Percentiles rank a stretch among this genome's conserved stretches.
Evolutionary conservation across 1,140 invertebrate genomes (phyloP).

Genomic region (Muscidifurax raptorellus): DNA sequence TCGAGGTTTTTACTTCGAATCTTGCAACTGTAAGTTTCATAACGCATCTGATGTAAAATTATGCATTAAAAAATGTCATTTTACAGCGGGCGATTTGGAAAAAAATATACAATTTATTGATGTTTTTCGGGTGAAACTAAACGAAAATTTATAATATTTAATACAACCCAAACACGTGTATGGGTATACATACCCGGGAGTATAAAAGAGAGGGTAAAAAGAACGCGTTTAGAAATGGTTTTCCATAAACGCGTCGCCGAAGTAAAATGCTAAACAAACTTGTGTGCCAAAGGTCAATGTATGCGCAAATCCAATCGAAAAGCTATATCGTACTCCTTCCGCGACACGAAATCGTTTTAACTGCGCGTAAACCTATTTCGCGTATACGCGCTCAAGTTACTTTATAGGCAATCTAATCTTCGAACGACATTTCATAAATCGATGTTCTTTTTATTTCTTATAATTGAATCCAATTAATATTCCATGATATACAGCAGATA

Average conservation of each 20-base stretch:
- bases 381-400: constrained; percentile 13
- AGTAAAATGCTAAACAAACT: constrained; percentile 34
- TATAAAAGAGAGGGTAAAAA: background rate
- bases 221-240: constrained; percentile 13
- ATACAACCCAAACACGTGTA: too few relatives aligned
- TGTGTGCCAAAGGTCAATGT: constrained; percentile 44
- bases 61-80: background rate
- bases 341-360: constrained; percentile 25
- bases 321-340: constrained; percentile 39
- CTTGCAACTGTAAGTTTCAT: constrained; percentile 9
- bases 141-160: background rate
- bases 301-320: constrained; percentile 47
- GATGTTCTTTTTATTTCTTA: constrained; percentile 48
- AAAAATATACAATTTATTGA: background rate
- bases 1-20: constrained; percentile 16
- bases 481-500: constrained; percentile 36
- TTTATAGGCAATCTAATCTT: constrained; percentile 34
- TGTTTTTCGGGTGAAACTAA: background rate
- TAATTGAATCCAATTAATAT: constrained; percentile 43
- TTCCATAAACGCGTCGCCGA: background rate
- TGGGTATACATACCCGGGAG: too few relatives aligned
- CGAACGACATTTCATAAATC: constrained; percentile 44
- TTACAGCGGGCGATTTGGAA: background rate
- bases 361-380: constrained; percentile 38
- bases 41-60: background rate